A percentile compares a stretch with the other conserved stretches of the same genome.
Evolutionary conservation across 2,888 invertebrate genomes (phyloP).

Genomic region (Emesis furor): DNA sequence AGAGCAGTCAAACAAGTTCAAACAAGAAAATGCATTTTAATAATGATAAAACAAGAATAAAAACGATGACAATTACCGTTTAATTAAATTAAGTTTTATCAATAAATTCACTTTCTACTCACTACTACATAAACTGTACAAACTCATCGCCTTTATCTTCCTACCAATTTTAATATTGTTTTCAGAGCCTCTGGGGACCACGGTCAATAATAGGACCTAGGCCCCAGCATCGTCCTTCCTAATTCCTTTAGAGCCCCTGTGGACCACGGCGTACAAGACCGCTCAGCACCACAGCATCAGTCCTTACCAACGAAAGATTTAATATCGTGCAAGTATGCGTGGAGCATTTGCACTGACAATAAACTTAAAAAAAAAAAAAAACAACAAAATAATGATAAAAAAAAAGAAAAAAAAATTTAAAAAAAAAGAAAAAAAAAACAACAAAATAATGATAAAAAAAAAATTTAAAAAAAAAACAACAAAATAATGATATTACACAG

Average conservation of each 20-base stretch:
- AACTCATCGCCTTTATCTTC: neutral
- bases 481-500: no score
- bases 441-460: no score
- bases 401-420: neutral
- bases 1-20: neutral
- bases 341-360: no score
- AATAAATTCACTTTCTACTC: neutral
- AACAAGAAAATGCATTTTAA: neutral
- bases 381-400: no score
- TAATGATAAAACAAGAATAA: neutral
- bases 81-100: neutral
- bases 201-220: constrained; percentile 7
- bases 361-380: no score
- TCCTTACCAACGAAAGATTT: neutral
- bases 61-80: neutral
- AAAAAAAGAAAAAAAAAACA: no score
- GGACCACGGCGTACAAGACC: constrained; percentile 59
- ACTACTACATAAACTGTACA: neutral
- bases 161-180: constrained; percentile 3
- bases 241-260: constrained; percentile 41
- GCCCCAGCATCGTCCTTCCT: constrained; percentile 1
- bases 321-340: no score
- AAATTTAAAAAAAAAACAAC: no score
- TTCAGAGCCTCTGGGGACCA: constrained; percentile 14
- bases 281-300: constrained; percentile 53